A percentile compares a stretch with the other conserved stretches of the same genome.
phyloP scores from a whole-genome alignment of 2,113 vertebrate genomes.

The Crypturellus undulatus region DNA sequence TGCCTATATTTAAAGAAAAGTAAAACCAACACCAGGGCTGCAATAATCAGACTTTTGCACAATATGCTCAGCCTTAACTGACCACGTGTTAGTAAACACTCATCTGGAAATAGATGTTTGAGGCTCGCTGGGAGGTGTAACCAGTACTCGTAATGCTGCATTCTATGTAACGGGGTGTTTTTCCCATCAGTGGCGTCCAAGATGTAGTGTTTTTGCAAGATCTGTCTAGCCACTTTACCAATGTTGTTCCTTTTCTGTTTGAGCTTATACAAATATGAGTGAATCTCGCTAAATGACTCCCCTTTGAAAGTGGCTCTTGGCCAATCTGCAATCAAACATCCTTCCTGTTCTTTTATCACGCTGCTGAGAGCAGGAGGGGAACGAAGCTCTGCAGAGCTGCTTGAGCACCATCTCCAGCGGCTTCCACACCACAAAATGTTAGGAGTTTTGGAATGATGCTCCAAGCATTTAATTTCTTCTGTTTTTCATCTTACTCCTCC shows the following conservation, averaged over 20 bases:
- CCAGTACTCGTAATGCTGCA: background rate
- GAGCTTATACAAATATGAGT: slow-evolving; percentile 51
- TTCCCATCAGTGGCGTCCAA: slow-evolving; percentile 47
- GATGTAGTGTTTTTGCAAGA: slow-evolving; percentile 24
- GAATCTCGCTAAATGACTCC: slow-evolving; percentile 57
- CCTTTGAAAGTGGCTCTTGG: slow-evolving; percentile 24
- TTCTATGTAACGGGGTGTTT: background rate
- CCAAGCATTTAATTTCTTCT: slow-evolving; percentile 2
- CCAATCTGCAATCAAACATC: slow-evolving; percentile 10
- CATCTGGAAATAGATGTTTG: slow-evolving; percentile 34
- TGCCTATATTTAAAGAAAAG: background rate
- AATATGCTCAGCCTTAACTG: background rate
- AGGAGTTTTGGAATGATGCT: background rate
- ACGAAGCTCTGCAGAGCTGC: background rate
- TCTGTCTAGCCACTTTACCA: background rate
- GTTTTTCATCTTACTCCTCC: background rate
- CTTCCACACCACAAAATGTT: background rate
- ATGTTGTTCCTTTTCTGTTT: background rate
- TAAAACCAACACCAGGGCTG: background rate
- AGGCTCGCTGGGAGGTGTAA: background rate
- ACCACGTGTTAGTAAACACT: slow-evolving; percentile 25
- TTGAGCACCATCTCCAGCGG: slow-evolving; percentile 1
- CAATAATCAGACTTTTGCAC: background rate
- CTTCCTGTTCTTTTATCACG: slow-evolving; percentile 42
- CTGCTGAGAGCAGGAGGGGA: background rate